Conservation (phyloP, 2,113 vertebrate genomes). For the Corythoichthys intestinalis region DNA sequence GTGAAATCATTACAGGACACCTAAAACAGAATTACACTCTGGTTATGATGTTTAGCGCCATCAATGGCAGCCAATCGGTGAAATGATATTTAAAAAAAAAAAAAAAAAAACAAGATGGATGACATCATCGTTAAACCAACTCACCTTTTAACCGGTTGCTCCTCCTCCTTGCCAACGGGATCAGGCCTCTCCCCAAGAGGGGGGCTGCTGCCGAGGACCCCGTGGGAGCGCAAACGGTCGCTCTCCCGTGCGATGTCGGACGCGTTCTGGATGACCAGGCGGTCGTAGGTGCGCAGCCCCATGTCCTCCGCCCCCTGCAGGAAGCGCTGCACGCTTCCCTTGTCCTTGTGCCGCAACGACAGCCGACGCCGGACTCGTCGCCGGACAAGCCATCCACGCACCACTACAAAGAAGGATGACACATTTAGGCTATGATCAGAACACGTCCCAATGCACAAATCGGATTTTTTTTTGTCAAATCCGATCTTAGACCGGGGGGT, state of each 20-base stretch:
- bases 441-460: background rate
- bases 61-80: no score
- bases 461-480: background rate
- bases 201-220: conserved; percentile 50
- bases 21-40: no score
- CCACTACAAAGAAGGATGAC: conserved; percentile 63
- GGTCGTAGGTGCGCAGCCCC: conserved; percentile 83
- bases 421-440: background rate
- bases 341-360: conserved; percentile 74
- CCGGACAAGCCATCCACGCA: conserved; percentile 87
- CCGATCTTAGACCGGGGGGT: no score
- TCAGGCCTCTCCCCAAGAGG: conserved; percentile 78
- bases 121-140: background rate
- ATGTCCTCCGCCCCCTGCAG: conserved; percentile 85
- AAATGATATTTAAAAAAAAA: no score
- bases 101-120: background rate
- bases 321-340: conserved; percentile 77
- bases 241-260: conserved; percentile 88
- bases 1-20: no score
- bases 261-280: conserved; percentile 90
- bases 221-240: conserved; percentile 79
- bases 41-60: no score
- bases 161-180: conserved; percentile 75
- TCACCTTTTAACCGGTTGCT: conserved; percentile 78
- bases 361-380: conserved; percentile 71